Evolutionary conservation across 2,797 vertebrate genomes (phyloP), one percentile per base, ranked within the genome.

Genomic region (Discoglossus pictus): DNA sequence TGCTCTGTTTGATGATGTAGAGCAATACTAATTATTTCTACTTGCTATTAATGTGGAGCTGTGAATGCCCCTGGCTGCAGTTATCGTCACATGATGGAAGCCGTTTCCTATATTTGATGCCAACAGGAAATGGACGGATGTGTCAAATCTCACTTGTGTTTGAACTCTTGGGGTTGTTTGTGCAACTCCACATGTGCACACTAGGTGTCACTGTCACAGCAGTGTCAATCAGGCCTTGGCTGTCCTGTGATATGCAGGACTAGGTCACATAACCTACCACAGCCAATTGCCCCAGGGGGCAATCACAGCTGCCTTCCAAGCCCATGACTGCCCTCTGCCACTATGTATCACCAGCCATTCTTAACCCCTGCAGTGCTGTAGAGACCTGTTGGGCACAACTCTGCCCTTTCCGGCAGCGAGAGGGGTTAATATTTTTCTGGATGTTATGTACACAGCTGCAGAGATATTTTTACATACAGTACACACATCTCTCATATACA

Each of bases 391-490:
- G n/a, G n/a, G n/a, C n/a, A n/a, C n/a, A n/a, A n/a, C n/a, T n/a
- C 34, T 9, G 4, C 17, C 1, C 6, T 18, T n/a, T 16, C 44
- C 31, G 21, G 59, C 50, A 48, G 31, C 7, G 40, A 36, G 12
- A 11, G n/a, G 67, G 67, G 67, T 54, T 62, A 55, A 61, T 55
- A 13, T 23, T 13, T 60, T 16, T 31, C 1, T 44, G 54, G 46
- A 68, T 44, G 38, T 68, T 60, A 53, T 68, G 65, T 47, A 47
- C 59, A 47, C 67, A 63, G 60, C 60, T 63, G 60, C 36, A 11
- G 43, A 56, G 67, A 70, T 55, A 69, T 63, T 55, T 55, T 40
- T 70, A 63, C 40, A 56, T 50, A 34, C 59, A 44, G 39, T 20
- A 27, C 40, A 66, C 52, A 61, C 51, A 48, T n/a, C 2, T 48